These are phyloP conservation scores for Ascidia mentula DNA, from an alignment of 23 tunicate genomes.

Conservation along the genomic window DNA sequence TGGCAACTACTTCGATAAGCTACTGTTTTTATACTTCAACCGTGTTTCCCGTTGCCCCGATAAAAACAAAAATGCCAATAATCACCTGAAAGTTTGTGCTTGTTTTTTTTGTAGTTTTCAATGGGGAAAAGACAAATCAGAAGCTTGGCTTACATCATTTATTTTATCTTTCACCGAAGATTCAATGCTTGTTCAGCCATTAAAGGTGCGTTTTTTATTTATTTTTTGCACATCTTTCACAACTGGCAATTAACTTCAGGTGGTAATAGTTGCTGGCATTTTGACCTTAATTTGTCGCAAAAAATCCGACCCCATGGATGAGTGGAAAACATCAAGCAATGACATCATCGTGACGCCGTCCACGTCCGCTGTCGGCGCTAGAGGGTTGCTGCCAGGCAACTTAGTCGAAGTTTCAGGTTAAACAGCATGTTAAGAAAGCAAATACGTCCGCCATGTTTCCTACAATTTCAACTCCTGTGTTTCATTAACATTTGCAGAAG, in stretches of 20 bases:
- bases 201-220: slow-evolving; percentile 27
- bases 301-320: slow-evolving; percentile 3
- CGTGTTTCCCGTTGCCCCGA: too few relatives aligned
- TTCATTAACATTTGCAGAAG: background rate
- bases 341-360: slow-evolving; percentile 18
- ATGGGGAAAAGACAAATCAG: slow-evolving; percentile 61
- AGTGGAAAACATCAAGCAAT: slow-evolving; percentile 21
- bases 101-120: slow-evolving; percentile 32
- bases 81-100: too few relatives aligned
- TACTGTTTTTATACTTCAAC: too few relatives aligned
- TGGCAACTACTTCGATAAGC: too few relatives aligned
- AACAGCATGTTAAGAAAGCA: background rate
- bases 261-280: slow-evolving; percentile 25
- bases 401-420: background rate
- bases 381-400: background rate
- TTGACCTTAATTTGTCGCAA: slow-evolving; percentile 37
- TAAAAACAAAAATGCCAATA: too few relatives aligned
- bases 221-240: background rate
- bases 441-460: background rate
- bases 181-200: slow-evolving; percentile 27
- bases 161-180: slow-evolving; percentile 28
- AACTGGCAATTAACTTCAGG: slow-evolving; percentile 12
- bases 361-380: background rate
- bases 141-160: slow-evolving; percentile 38
- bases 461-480: too few relatives aligned